Base-by-base conservation (phyloP, 2,113 vertebrate genomes). In the Nestor notabilis region DNA sequence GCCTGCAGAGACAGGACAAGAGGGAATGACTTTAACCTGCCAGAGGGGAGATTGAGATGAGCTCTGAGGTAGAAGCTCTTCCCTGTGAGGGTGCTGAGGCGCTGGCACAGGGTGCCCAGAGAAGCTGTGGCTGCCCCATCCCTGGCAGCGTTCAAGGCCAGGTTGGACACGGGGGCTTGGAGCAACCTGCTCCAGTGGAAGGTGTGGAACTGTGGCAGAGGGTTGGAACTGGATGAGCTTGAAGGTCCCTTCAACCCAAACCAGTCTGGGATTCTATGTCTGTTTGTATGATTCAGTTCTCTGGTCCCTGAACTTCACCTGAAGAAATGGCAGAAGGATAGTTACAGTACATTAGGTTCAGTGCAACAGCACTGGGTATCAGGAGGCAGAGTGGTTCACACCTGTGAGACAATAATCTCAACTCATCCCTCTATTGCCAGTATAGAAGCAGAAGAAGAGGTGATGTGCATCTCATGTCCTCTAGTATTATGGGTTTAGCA, bases 151-250 rank as follows among this genome's bases (percentile, higher is more conserved):
- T 2, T 53, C 11, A 19, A 55, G 29, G 53, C 53, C 53, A 19
- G 53, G 53, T 13, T 55, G 29, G 53, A 55, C 53, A 13, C 17
- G 19, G 53, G 53, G 29, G 29, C 53, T 55, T 56, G 55, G 31
- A 56, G 55, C 31, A 56, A 3, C 1, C 33, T 14, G 55, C 33
- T 56, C 9, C 0, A 9, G 31, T 56, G 1, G 55, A n/a, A n/a
- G 20, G 33, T 14, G 55, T n/a, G n/a, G n/a, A n/a, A n/a, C 55
- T 5, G 1, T 58, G 55, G 13, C 5, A n/a, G 55, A 11, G 55
- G 33, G 20, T 14, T 58, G 33, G 20, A 21, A 3, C 9, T n/a
- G 8, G 20, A 14, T 2, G 55, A n/a, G 20, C 33, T 58, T 58
- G n/a, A 23, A n/a, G 33, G 33, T 58, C 33, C 5, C 33, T n/a